Percentiles rank a stretch among this genome's conserved stretches.
Conservation (phyloP, 2,888 invertebrate species). For the Axea sp. region DNA sequence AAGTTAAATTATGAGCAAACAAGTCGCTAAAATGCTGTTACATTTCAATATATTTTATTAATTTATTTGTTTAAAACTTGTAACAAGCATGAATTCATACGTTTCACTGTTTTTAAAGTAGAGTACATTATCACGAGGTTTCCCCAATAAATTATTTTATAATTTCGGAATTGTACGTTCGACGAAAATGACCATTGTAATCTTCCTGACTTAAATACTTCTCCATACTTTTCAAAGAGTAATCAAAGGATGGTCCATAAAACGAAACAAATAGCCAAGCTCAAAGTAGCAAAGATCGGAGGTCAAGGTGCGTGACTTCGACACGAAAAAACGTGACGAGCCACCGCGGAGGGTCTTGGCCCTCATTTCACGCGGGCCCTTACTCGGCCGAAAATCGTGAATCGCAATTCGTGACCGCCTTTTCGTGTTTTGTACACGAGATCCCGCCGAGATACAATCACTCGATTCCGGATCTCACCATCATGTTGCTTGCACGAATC, state of each 20-base stretch:
- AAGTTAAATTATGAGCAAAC: too few species aligned
- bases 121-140: too few species aligned
- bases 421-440: conserved; percentile 68
- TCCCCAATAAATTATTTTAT: too few species aligned
- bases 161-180: too few species aligned
- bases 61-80: too few species aligned
- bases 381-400: conserved; percentile 65
- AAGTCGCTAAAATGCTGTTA: too few species aligned
- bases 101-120: too few species aligned
- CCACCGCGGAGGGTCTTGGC: conserved; percentile 64
- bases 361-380: conserved; percentile 58
- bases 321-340: conserved; percentile 70
- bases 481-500: conserved; percentile 65
- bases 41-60: too few species aligned
- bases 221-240: too few species aligned
- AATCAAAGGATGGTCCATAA: conserved; percentile 35
- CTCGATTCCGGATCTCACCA: conserved; percentile 65
- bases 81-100: too few species aligned
- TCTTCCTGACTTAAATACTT: too few species aligned
- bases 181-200: too few species aligned
- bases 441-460: conserved; percentile 66
- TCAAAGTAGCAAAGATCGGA: conserved; percentile 43
- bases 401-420: conserved; percentile 68
- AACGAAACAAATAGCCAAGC: conserved; percentile 43
- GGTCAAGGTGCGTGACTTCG: conserved; percentile 61